Base-by-base conservation (phyloP, 1,140 invertebrate species). In the Procambarus virginalis region DNA sequence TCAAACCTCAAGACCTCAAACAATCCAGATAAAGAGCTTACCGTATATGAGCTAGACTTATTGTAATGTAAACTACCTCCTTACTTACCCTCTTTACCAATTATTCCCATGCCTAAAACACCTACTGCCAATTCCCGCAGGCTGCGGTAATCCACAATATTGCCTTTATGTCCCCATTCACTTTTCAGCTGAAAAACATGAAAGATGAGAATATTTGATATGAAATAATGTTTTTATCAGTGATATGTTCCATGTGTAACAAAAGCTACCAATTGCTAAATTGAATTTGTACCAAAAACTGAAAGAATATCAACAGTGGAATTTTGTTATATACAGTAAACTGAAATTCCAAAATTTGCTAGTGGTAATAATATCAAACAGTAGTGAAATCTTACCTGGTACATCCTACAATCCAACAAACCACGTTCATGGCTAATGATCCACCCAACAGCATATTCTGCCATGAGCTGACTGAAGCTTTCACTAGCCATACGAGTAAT, bases 381-480 rank as follows among this genome's bases (percentile, higher is more conserved):
- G 34, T 34, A 34, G 34, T 34, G 34, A 68, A 17, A 4, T 68
- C 78, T 73, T 79, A 92, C 91, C 80, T 92, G 91, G 48, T 86
- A 49, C 51, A 84, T 55, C 55, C 34, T 34, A 9, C 34, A 55
- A 8, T 90, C 84, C 76, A 92, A 91, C 88, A 95, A 94, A 88
- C 94, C 90, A 49, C 95, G 93, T 92, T 95, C 95, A 87, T 93
- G 93, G 77, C 94, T 94, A 4, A 95, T 93, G 80, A 96, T 95
- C 51, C 95, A 93, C n/a, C 94, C 93, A 60, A 95, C 91, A 3
- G 95, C 94, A 93, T 95, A 95, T 92, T 95, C 95, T 0, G 94
- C 94, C 94, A 95, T 95, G n/a, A 94, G 93, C 58, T 93, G 87
- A 17, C 95, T 94, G 92, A 95, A 95, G 48, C 93, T 90, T 45